These are phyloP conservation scores for Phymastichus coffea DNA, from an alignment of 1,140 invertebrate species.

Conservation along the genomic window DNA sequence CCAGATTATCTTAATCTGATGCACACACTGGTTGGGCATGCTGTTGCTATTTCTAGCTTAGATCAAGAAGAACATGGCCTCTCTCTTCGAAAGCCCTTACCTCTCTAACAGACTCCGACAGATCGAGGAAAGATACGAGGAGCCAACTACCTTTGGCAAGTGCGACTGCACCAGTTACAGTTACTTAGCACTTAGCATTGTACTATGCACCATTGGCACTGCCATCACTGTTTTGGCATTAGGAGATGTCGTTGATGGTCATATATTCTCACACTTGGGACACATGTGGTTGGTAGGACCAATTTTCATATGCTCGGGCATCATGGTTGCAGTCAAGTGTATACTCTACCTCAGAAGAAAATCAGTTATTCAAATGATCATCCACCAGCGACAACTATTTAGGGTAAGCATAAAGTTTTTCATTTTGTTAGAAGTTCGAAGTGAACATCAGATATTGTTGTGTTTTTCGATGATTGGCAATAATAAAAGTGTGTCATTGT, in stretches of 20 bases:
- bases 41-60: background rate
- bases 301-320: conserved; percentile 68
- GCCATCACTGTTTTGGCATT: conserved; percentile 65
- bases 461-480: too few relatives aligned
- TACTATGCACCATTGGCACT: conserved; percentile 65
- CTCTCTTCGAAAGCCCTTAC: conserved; percentile 63
- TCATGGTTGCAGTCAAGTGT: conserved; percentile 69
- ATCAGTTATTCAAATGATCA: conserved; percentile 66
- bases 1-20: too few relatives aligned
- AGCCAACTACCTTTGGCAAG: conserved; percentile 61
- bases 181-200: conserved; percentile 64
- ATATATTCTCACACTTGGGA: conserved; percentile 62
- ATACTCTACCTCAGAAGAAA: conserved; percentile 67
- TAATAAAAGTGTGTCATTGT: too few relatives aligned
- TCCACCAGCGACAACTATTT: conserved; percentile 63
- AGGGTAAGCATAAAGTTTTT: conserved; percentile 53
- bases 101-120: conserved; percentile 61
- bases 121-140: conserved; percentile 61
- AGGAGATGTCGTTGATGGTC: conserved; percentile 60
- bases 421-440: too few relatives aligned
- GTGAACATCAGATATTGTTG: too few relatives aligned
- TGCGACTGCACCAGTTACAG: conserved; percentile 69
- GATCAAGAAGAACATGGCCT: conserved; percentile 54
- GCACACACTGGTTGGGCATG: too few relatives aligned
- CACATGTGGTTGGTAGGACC: conserved; percentile 72